Percentiles rank a stretch among this genome's conserved stretches.
Evolutionary conservation across 2,888 invertebrate genomes (phyloP).

Genomic region (Zaprionus lineosus): DNA sequence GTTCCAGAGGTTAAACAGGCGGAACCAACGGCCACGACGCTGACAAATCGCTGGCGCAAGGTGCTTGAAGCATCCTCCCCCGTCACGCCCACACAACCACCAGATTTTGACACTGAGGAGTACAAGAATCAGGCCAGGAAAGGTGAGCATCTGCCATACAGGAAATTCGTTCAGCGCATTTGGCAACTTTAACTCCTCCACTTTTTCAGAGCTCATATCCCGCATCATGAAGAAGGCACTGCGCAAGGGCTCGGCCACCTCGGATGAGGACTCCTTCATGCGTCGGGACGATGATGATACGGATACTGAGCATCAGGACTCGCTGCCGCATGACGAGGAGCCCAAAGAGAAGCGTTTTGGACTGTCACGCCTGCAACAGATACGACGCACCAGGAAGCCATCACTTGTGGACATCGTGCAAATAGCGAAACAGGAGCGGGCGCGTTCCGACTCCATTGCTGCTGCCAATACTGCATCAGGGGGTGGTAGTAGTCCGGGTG

Average conservation of each 20-base stretch:
- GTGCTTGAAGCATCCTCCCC: slow-evolving; percentile 82
- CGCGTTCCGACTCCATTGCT: slow-evolving; percentile 59
- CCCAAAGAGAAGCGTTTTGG: slow-evolving; percentile 74
- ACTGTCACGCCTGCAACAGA: slow-evolving; percentile 74
- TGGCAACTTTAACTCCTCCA: slow-evolving; percentile 2
- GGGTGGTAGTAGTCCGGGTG: slow-evolving; percentile 30
- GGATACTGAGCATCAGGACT: slow-evolving; percentile 89
- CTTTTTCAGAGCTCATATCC: slow-evolving; percentile 78
- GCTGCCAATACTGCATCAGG: slow-evolving; percentile 34
- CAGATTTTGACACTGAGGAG: slow-evolving; percentile 81
- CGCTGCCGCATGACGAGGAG: slow-evolving; percentile 86
- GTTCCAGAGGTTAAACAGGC: slow-evolving; percentile 87
- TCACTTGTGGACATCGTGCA: slow-evolving; percentile 82
- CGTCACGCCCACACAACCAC: slow-evolving; percentile 78
- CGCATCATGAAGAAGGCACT: slow-evolving; percentile 83
- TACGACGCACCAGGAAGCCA: slow-evolving; percentile 79
- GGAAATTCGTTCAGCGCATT: slow-evolving; percentile 9
- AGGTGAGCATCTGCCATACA: slow-evolving; percentile 65
- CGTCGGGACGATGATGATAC: slow-evolving; percentile 85
- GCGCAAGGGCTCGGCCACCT: slow-evolving; percentile 85
- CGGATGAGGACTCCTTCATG: slow-evolving; percentile 84
- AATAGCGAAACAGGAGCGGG: slow-evolving; percentile 77
- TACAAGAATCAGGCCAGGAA: slow-evolving; percentile 82
- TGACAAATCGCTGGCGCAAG: slow-evolving; percentile 85
- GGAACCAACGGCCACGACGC: slow-evolving; percentile 84